phyloP scores from a whole-genome alignment of 2,113 vertebrate species.

The Phoxinus phoxinus region DNA sequence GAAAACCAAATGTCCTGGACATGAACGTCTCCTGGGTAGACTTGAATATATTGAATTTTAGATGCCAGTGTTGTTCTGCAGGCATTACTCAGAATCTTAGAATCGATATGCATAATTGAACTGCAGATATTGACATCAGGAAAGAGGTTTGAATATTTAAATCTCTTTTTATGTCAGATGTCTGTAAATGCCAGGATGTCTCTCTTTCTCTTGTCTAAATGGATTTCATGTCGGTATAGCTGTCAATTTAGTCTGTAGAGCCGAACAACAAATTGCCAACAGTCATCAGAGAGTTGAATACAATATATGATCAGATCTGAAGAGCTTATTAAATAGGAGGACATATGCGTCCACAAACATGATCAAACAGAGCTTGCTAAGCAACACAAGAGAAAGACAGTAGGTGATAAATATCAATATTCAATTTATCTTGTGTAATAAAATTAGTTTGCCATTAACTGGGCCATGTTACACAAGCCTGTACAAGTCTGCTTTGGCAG shows the following conservation, averaged over 20 bases:
- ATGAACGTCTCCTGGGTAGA: background rate
- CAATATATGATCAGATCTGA: slow-evolving; percentile 13
- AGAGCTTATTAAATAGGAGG: slow-evolving; percentile 43
- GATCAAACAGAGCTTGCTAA: background rate
- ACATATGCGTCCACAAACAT: slow-evolving; percentile 34
- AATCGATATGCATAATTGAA: background rate
- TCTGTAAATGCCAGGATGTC: slow-evolving; percentile 1
- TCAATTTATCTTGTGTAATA: background rate
- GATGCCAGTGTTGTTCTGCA: background rate
- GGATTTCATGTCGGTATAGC: background rate
- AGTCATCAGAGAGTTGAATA: background rate
- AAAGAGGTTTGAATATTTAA: slow-evolving; percentile 11
- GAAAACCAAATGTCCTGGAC: background rate
- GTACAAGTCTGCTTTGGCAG: background rate
- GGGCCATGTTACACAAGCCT: background rate
- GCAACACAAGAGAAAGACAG: slow-evolving; percentile 3
- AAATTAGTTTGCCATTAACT: background rate
- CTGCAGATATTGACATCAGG: background rate
- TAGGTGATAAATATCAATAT: background rate
- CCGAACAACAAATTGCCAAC: background rate
- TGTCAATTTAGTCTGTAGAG: background rate
- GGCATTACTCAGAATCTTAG: background rate
- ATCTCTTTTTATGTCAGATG: slow-evolving; percentile 2
- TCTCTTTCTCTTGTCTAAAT: background rate
- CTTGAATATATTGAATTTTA: slow-evolving; percentile 11